Base-by-base conservation (phyloP, 2,797 vertebrate genomes). In the Gorsachius magnificus region DNA sequence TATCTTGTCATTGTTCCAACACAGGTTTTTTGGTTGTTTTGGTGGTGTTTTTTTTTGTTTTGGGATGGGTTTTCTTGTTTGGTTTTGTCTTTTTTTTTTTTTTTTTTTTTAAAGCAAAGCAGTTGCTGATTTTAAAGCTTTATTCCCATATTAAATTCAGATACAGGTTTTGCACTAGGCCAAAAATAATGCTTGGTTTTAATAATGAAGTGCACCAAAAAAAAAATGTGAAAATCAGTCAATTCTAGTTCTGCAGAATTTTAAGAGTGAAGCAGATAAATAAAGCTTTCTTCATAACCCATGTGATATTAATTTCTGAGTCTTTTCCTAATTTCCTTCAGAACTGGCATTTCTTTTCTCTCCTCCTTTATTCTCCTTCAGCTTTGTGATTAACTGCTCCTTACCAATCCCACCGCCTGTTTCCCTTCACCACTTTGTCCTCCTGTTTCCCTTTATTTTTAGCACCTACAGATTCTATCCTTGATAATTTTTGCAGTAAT, bases 391-490 rank as follows among this genome's bases (percentile, higher is more conserved):
- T 87, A 93, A 83, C 79, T 78, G 68, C 50, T 96, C 85, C 63
- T 77, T 74, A 88, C 38, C 78, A 90, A 72, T 76, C 79, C 78
- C 38, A 82, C 61, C 85, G 57, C 88, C 51, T 89, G 13, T 25
- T 51, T 91, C 36, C 41, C 54, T 92, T 91, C 61, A 90, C 89
- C 91, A 86, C 89, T 70, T 88, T 41, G 50, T 79, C 71, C 87
- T 90, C 95, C 84, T 50, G 61, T 72, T 91, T 79, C 69, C 35
- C 50, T 85, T 83, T 88, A 84, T 95, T 94, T 96, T 93, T 95
- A 95, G 84, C 70, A 82, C 33, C 36, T 91, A 51, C 64, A 81
- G 88, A 80, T 88, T 90, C 53, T 70, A 31, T 56, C 46, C 66
- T 70, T 57, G 31, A 25, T 74, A 87, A 83, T 81, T 91, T 58